These are phyloP conservation scores for Axis porcinus DNA, from an alignment of 2,113 vertebrate species.

Conservation along the genomic window DNA sequence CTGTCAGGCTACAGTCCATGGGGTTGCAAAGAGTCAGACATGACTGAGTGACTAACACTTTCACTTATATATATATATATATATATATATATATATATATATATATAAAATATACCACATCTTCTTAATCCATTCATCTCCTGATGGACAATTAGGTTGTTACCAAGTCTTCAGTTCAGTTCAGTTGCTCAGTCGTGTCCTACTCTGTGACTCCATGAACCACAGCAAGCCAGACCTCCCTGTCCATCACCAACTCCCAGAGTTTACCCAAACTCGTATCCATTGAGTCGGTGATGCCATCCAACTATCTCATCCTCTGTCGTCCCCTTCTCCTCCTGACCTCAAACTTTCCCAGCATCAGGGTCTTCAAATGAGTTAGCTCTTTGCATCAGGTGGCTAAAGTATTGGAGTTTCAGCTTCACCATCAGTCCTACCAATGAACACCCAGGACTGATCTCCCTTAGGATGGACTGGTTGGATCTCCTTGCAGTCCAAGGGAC, in stretches of 20 bases:
- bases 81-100: no score
- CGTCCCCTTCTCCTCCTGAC: rapidly evolving
- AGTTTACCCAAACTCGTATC: background rate
- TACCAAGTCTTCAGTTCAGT: background rate
- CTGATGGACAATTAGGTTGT: background rate
- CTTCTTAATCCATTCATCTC: background rate
- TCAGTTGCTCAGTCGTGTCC: background rate
- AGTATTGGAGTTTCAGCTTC: background rate
- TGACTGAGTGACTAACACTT: background rate
- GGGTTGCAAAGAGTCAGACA: background rate
- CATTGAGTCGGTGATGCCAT: background rate
- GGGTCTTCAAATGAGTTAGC: background rate
- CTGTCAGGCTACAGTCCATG: background rate
- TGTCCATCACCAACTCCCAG: background rate
- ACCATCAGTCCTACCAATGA: background rate
- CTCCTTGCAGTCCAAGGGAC: background rate
- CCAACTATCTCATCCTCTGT: background rate
- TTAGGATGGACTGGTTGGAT: background rate
- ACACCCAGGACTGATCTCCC: background rate
- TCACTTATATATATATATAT: background rate
- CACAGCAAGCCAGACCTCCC: background rate
- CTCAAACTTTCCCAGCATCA: background rate
- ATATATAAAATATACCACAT: background rate
- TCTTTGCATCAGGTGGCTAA: background rate
- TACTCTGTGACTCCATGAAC: background rate